Conservation (phyloP, 2,797 vertebrate genomes). For the Diplodus puntazzo region DNA sequence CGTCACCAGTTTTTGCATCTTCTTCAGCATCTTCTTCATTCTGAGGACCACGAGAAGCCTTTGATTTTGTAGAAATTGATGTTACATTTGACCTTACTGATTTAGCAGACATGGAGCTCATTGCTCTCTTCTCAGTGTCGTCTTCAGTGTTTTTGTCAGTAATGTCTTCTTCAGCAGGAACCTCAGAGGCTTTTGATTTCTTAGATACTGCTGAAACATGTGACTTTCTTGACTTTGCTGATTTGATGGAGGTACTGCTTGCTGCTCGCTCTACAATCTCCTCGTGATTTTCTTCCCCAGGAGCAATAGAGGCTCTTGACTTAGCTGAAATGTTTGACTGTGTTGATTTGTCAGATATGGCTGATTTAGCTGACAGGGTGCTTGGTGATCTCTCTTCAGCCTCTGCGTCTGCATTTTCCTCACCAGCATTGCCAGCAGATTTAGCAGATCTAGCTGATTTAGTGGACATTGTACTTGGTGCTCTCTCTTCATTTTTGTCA, state of each 20-base stretch:
- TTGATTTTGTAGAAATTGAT: constrained; percentile 60
- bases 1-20: constrained; percentile 4
- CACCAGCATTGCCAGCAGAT: constrained; percentile 19
- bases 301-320: constrained; percentile 31
- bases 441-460: constrained; percentile 8
- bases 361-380: constrained; percentile 62
- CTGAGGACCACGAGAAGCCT: constrained; percentile 26
- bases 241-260: constrained; percentile 65
- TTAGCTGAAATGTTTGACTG: constrained; percentile 52
- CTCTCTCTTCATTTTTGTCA: constrained; percentile 33
- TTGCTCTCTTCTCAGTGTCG: constrained; percentile 33
- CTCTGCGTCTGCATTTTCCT: constrained; percentile 36
- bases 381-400: constrained; percentile 49
- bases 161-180: constrained; percentile 16
- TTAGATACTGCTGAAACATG: constrained; percentile 48
- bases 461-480: constrained; percentile 36
- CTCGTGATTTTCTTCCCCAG: constrained; percentile 21
- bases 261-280: constrained; percentile 38
- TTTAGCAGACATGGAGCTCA: constrained; percentile 57
- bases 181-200: constrained; percentile 45
- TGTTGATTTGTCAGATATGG: constrained; percentile 63
- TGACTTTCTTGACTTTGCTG: constrained; percentile 65
- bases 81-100: constrained; percentile 69
- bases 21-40: constrained; percentile 23
- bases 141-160: constrained; percentile 34